A percentile compares a stretch with the other conserved stretches of the same genome.
Evolutionary conservation across 2,797 vertebrate species (phyloP).

Genomic region (Aldrovandia affinis): DNA sequence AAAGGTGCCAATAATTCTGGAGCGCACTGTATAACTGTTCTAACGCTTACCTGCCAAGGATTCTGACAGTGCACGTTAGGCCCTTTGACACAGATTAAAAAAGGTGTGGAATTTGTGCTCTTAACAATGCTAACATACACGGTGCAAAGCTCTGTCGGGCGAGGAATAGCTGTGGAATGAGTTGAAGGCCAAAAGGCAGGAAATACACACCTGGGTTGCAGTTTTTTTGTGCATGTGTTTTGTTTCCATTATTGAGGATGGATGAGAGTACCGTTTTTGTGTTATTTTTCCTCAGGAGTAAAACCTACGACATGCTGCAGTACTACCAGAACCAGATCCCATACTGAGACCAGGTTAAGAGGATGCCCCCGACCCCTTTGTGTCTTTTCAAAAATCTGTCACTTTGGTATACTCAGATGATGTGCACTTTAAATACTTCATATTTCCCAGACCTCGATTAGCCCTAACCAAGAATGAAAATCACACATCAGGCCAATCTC

Average conservation of each 20-base stretch:
- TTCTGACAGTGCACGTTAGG: too few relatives aligned
- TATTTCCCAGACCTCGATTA: constrained; percentile 14
- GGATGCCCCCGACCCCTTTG: neutral
- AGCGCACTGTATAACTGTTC: too few relatives aligned
- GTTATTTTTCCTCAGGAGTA: constrained; percentile 79
- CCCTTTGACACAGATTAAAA: too few relatives aligned
- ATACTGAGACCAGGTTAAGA: constrained; percentile 72
- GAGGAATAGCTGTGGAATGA: too few relatives aligned
- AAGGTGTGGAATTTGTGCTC: too few relatives aligned
- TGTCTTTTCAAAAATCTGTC: neutral
- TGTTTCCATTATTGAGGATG: neutral
- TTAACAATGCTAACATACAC: too few relatives aligned
- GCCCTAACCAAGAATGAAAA: neutral
- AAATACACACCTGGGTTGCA: neutral
- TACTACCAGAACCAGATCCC: constrained; percentile 99
- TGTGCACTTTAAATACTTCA: constrained; percentile 11
- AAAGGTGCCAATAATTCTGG: too few relatives aligned
- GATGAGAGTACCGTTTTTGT: neutral
- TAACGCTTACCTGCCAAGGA: too few relatives aligned
- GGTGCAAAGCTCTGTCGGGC: too few relatives aligned
- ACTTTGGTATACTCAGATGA: constrained; percentile 4
- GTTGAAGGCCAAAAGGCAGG: neutral
- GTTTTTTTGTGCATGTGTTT: neutral
- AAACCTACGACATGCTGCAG: constrained; percentile 97
- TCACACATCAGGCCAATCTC: neutral